Percentiles rank a stretch among this genome's conserved stretches.
These are phyloP conservation scores for Agonopterix alstromeriana DNA, from an alignment of 2,888 invertebrate species.

Conservation along the genomic window DNA sequence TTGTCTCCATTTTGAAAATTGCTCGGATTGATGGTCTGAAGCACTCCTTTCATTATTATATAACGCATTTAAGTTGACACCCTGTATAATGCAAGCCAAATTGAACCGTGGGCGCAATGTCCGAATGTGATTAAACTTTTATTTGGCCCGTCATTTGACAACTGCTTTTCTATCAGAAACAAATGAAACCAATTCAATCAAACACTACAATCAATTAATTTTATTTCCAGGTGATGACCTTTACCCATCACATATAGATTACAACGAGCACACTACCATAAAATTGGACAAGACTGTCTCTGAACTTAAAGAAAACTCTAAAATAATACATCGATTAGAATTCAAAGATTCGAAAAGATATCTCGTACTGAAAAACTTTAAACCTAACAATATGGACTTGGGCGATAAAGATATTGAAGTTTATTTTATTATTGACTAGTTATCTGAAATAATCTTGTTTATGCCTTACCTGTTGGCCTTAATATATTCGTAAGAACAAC, in stretches of 20 bases:
- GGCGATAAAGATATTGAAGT: constrained; percentile 36
- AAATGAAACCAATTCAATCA: no score
- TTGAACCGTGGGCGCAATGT: no score
- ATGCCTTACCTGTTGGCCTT: constrained; percentile 52
- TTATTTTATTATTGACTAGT: constrained; percentile 20
- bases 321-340: constrained; percentile 48
- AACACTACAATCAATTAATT: background rate
- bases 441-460: constrained; percentile 19
- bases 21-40: no score
- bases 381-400: constrained; percentile 59
- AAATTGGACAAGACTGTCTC: constrained; percentile 43
- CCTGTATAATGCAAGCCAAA: no score
- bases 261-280: constrained; percentile 27
- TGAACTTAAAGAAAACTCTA: constrained; percentile 41
- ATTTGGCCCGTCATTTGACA: no score
- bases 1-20: no score
- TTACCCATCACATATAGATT: constrained; percentile 60
- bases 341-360: constrained; percentile 14
- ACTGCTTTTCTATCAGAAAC: no score
- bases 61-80: no score
- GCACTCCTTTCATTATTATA: no score
- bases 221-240: constrained; percentile 62
- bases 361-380: constrained; percentile 44
- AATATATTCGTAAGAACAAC: constrained; percentile 48
- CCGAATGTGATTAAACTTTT: no score